Conservation (phyloP, 1,140 invertebrate genomes). For the Hermatobates lingyangjiaoensis region DNA sequence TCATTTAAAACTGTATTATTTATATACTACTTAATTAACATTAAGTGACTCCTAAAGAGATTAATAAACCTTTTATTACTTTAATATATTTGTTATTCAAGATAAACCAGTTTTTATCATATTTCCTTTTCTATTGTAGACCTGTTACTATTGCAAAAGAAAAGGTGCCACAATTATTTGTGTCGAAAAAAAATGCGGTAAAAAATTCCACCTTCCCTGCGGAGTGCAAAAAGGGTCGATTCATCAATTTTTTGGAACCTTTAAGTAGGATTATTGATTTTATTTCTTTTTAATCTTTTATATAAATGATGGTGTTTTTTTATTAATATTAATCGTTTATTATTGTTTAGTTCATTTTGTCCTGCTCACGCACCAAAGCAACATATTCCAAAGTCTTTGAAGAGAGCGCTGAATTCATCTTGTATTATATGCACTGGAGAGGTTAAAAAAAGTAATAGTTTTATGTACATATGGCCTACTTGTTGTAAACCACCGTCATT, state of each 20-base stretch:
- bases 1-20: too few relatives aligned
- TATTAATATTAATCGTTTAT: neutral
- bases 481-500: neutral
- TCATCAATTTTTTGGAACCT: conserved; percentile 4
- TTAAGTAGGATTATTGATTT: neutral
- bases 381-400: neutral
- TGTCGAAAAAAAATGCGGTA: neutral
- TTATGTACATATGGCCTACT: conserved; percentile 1
- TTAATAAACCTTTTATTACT: too few relatives aligned
- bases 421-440: neutral
- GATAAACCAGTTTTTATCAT: too few relatives aligned
- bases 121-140: neutral
- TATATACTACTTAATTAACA: too few relatives aligned
- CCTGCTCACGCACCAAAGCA: neutral
- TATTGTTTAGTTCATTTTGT: conserved; percentile 1
- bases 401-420: neutral
- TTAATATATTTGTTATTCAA: too few relatives aligned
- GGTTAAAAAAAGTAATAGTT: neutral
- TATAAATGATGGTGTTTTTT: neutral
- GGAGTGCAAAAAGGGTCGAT: conserved; percentile 1
- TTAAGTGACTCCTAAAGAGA: too few relatives aligned
- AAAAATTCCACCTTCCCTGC: conserved; percentile 8
- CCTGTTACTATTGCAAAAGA: neutral
- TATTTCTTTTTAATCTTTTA: neutral
- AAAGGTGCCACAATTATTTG: conserved; percentile 3